Evolutionary conservation across 2,888 invertebrate species (phyloP), one percentile per base, ranked within the genome.

Genomic region (Yponomeuta sedellus): DNA sequence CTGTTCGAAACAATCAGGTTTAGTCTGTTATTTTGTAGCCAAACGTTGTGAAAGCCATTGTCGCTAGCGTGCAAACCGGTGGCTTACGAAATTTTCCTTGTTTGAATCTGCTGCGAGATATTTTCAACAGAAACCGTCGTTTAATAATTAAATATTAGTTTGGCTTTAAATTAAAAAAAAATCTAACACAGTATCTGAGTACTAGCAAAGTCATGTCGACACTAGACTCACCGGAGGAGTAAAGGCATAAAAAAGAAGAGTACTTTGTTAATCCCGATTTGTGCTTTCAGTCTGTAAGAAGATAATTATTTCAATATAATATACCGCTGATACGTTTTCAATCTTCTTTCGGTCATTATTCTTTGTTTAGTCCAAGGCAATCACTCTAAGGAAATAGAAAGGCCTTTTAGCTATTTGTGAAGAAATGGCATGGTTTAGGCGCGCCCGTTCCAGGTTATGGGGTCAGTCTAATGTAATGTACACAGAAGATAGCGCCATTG

Each of bases 361-460:
- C 25, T 59, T 59, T 20, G 25, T 20, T 59, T 20, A 59, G 44
- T 52, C 16, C 44, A 52, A 52, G 16, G 44, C 44, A 52, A 44
- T 44, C 44, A 58, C 58, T 58, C 34, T n/a, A n/a, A 34, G 20
- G 62, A 79, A 80, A 74, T 77, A 71, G 69, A 67, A 72, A 80
- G 85, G 86, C 74, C 64, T 68, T 68, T 71, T 68, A 68, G 68
- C 71, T 70, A 79, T 82, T 82, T 77, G 71, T 74, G 73, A 75
- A 74, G 64, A 82, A 86, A 85, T 81, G 78, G 78, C 83, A 80
- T 76, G 76, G 71, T 20, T 59, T 44, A 20, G 63, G 44, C 63
- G 63, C 44, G 63, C 44, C 44, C 64, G 11, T 74, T 74, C 73
- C 76, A 80, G 80, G 77, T 75, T 73, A 78, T 72, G 76, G 77